A percentile compares a stretch with the other conserved stretches of the same genome.
phyloP scores from a whole-genome alignment of 2,888 invertebrate species.

The Drosophila villosipedis region DNA sequence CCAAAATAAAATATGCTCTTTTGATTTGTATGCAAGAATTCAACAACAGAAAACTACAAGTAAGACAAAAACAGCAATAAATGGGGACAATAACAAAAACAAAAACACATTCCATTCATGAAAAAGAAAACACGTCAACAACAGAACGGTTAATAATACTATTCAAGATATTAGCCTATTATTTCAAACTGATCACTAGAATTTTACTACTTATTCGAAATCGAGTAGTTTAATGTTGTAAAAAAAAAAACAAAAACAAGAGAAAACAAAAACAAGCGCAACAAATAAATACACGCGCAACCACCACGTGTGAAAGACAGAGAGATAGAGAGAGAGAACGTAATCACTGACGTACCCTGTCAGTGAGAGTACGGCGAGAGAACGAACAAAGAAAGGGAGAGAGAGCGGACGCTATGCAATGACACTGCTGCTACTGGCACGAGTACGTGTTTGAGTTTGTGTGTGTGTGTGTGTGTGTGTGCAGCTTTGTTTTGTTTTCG shows the following conservation, averaged over 20 bases:
- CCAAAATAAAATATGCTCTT: not conserved
- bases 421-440: slow-evolving; percentile 30
- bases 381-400: not conserved
- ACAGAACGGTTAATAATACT: not conserved
- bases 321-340: slow-evolving; percentile 1
- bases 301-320: slow-evolving; percentile 9
- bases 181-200: not conserved
- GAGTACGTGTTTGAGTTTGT: slow-evolving; percentile 3
- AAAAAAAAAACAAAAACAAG: not conserved
- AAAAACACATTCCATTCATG: slow-evolving; percentile 10
- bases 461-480: slow-evolving; percentile 1
- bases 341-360: not conserved
- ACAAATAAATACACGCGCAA: slow-evolving; percentile 15
- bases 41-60: slow-evolving; percentile 4
- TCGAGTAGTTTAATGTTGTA: not conserved
- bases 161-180: not conserved
- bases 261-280: slow-evolving; percentile 11
- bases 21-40: slow-evolving; percentile 14
- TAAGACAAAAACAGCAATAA: slow-evolving; percentile 5
- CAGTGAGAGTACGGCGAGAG: slow-evolving; percentile 2
- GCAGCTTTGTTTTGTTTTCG: slow-evolving; percentile 52
- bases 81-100: slow-evolving; percentile 10
- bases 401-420: slow-evolving; percentile 24
- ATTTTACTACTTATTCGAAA: slow-evolving; percentile 3
- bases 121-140: slow-evolving; percentile 18